phyloP scores from a whole-genome alignment of 2,113 vertebrate genomes.

The Onychorhynchus coronatus region DNA sequence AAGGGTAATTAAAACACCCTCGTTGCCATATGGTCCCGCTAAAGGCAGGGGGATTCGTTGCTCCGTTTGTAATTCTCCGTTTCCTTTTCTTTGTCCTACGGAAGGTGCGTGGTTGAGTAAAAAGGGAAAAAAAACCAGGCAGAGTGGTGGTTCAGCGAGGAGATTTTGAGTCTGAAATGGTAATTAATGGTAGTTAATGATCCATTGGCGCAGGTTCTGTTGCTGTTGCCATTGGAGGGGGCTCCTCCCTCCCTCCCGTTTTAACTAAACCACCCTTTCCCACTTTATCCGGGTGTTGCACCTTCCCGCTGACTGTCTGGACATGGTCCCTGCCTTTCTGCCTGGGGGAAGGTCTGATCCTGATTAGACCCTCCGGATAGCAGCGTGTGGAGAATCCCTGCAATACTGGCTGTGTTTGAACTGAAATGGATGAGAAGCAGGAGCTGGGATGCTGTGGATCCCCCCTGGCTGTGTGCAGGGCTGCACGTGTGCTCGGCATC shows the following conservation, averaged over 20 bases:
- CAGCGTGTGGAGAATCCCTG: rapidly evolving
- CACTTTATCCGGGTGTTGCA: neutral
- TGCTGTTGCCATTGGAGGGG: neutral
- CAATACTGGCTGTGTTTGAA: neutral
- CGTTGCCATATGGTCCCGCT: conserved; percentile 68
- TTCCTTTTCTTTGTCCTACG: conserved; percentile 18
- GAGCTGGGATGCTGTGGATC: neutral
- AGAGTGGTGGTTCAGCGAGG: neutral
- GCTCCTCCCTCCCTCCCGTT: neutral
- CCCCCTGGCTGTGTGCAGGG: neutral
- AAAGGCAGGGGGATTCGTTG: conserved; percentile 61
- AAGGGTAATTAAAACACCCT: conserved; percentile 72
- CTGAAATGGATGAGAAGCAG: neutral
- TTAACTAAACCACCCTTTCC: neutral
- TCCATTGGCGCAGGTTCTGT: neutral
- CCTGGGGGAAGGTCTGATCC: neutral
- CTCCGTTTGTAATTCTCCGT: neutral
- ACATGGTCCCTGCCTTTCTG: neutral
- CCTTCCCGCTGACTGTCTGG: neutral
- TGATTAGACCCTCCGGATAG: neutral
- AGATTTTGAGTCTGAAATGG: neutral
- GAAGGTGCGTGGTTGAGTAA: neutral
- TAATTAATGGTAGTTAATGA: conserved; percentile 16
- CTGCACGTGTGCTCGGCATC: neutral
- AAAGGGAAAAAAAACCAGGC: neutral